Conservation (phyloP, 2,113 vertebrate species). For the Herpailurus yagouaroundi region DNA sequence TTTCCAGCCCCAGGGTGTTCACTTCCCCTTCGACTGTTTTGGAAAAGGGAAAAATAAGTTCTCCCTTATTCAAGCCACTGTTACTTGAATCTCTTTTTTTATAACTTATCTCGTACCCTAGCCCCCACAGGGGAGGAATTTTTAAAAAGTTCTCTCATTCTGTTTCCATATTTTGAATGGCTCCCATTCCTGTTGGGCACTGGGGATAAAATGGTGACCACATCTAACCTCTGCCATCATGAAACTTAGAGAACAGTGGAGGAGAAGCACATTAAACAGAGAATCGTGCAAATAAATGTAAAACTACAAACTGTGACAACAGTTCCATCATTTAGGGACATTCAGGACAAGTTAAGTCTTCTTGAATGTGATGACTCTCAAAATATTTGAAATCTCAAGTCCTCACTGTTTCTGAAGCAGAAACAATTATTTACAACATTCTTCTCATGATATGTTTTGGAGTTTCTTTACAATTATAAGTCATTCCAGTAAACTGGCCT, state of each 20-base stretch:
- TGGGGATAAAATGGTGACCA: not conserved
- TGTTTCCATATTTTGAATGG: not conserved
- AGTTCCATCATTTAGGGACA: not conserved
- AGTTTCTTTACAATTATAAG: not conserved
- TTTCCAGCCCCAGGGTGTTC: not conserved
- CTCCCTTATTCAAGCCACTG: not conserved
- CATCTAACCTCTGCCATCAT: not conserved
- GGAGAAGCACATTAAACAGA: not conserved
- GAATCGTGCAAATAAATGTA: not conserved
- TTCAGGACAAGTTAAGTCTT: not conserved
- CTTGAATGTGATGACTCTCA: not conserved
- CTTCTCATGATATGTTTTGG: not conserved
- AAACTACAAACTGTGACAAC: not conserved
- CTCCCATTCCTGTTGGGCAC: not conserved
- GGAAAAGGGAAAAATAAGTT: not conserved
- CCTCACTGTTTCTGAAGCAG: not conserved
- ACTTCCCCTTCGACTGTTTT: not conserved
- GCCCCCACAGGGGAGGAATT: not conserved
- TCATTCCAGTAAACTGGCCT: not conserved
- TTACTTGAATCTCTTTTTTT: not conserved
- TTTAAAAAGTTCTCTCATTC: not conserved
- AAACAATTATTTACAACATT: not conserved
- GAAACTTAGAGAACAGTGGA: not conserved
- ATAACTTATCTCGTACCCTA: not conserved
- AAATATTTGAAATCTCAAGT: not conserved